Percentiles rank a stretch among this genome's conserved stretches.
These are phyloP conservation scores for Nymphicus hollandicus DNA, from an alignment of 2,113 vertebrate species.

Conservation along the genomic window DNA sequence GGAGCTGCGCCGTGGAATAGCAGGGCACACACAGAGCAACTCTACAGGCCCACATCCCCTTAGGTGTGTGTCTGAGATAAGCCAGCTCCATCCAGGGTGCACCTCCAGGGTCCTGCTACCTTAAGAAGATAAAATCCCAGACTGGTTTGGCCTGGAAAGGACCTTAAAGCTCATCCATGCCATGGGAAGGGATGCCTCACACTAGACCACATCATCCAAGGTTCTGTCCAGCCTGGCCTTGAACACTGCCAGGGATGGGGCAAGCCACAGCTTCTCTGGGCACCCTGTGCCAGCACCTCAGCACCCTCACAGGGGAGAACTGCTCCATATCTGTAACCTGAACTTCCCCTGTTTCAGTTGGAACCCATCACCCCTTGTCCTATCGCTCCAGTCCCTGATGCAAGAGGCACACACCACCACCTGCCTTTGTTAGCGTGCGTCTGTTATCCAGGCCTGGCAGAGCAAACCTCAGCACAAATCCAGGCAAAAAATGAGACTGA, in stretches of 20 bases:
- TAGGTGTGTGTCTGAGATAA: rapidly evolving
- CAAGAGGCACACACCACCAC: background rate
- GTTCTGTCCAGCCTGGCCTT: background rate
- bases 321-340: background rate
- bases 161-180: background rate
- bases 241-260: background rate
- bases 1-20: background rate
- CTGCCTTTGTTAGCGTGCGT: rapidly evolving
- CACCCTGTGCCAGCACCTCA: background rate
- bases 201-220: background rate
- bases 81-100: background rate
- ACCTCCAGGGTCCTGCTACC: background rate
- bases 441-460: background rate
- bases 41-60: background rate
- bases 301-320: background rate
- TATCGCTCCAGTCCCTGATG: background rate
- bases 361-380: background rate
- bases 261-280: background rate
- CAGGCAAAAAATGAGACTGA: background rate
- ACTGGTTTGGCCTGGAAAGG: background rate
- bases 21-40: background rate
- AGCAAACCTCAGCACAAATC: background rate
- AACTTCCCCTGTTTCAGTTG: background rate
- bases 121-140: background rate
- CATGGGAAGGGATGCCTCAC: background rate